These are phyloP conservation scores for Eilema sororculum DNA, from an alignment of 2,888 invertebrate species.

Conservation along the genomic window DNA sequence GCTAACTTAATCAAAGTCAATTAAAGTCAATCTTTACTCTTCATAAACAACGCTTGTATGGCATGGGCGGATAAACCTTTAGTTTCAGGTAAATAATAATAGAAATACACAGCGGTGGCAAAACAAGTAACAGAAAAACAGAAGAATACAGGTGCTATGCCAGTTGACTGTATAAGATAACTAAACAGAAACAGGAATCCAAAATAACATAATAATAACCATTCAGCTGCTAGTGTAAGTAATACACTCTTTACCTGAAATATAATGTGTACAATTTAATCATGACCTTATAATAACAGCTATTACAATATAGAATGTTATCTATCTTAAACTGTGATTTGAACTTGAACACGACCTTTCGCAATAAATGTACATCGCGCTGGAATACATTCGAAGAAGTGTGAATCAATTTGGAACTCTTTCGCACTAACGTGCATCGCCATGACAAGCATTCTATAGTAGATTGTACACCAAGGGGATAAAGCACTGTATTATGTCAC, in stretches of 20 bases:
- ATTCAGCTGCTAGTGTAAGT: slow-evolving; percentile 9
- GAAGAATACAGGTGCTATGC: slow-evolving; percentile 62
- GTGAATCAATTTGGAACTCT: too few relatives aligned
- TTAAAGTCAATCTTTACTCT: slow-evolving; percentile 1
- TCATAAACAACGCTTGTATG: slow-evolving; percentile 58
- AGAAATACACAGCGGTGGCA: slow-evolving; percentile 54
- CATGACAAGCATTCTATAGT: too few relatives aligned
- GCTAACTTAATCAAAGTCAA: too few relatives aligned
- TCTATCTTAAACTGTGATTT: too few relatives aligned
- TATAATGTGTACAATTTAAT: neutral
- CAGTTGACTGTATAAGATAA: slow-evolving; percentile 7
- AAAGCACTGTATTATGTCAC: too few relatives aligned
- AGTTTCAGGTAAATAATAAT: slow-evolving; percentile 65
- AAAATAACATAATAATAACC: slow-evolving; percentile 11
- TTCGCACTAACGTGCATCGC: too few relatives aligned
- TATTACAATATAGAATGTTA: too few relatives aligned
- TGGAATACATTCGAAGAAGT: too few relatives aligned
- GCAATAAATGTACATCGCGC: too few relatives aligned
- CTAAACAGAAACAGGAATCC: neutral
- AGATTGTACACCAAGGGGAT: too few relatives aligned
- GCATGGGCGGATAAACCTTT: slow-evolving; percentile 64
- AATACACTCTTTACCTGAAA: slow-evolving; percentile 20
- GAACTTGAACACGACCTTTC: too few relatives aligned
- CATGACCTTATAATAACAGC: neutral
- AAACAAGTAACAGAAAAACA: slow-evolving; percentile 64